Conservation (phyloP, 2,113 vertebrate genomes). For the Oryzias melastigma region DNA sequence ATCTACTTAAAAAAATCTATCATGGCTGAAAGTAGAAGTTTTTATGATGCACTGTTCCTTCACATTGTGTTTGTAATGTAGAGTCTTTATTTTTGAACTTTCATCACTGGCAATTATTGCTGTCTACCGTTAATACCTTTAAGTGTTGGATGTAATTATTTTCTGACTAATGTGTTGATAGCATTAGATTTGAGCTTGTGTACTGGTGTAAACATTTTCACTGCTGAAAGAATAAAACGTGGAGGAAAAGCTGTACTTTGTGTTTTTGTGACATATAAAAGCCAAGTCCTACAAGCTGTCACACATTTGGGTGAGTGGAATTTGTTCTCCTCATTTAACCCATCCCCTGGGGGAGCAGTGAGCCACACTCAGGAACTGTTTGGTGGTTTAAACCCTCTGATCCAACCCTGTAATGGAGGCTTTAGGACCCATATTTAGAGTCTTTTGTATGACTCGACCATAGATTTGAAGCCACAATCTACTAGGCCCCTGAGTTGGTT, state of each 20-base stretch:
- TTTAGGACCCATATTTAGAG: too few relatives aligned
- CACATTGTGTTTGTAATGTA: constrained; percentile 6
- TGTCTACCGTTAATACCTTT: constrained; percentile 32
- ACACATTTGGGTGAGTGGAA: too few relatives aligned
- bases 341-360: too few relatives aligned
- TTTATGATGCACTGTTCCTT: constrained; percentile 15
- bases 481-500: too few relatives aligned
- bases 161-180: constrained; percentile 32
- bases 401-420: too few relatives aligned
- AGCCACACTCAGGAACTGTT: too few relatives aligned
- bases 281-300: too few relatives aligned
- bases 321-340: too few relatives aligned
- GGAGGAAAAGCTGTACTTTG: background rate
- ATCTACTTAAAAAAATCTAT: constrained; percentile 2
- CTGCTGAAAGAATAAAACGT: constrained; percentile 63
- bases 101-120: constrained; percentile 34
- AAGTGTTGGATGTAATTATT: constrained; percentile 29
- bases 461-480: too few relatives aligned
- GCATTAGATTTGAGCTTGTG: constrained; percentile 43
- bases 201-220: constrained; percentile 60
- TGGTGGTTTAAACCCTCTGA: too few relatives aligned
- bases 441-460: too few relatives aligned
- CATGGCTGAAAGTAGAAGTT: background rate
- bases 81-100: constrained; percentile 26
- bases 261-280: background rate